Base-by-base conservation (phyloP, 2,888 invertebrate genomes). In the Stenichneumon culpator region DNA sequence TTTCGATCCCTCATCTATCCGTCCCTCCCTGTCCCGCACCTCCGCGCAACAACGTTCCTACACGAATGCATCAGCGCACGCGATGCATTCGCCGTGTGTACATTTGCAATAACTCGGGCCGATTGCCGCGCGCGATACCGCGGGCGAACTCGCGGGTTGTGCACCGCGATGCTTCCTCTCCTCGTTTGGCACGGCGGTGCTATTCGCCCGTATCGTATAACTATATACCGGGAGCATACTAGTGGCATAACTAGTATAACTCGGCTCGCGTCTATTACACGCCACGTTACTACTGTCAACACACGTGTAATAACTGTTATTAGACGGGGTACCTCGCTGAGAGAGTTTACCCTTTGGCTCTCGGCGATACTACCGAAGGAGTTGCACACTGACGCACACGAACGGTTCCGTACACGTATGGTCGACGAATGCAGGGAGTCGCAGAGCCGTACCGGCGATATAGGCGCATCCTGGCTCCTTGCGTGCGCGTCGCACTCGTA, bases 281-380 rank as follows among this genome's bases (percentile, higher is more conserved):
- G 90, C 88, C 89, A 82, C 89, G 91, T 91, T 92, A 93, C 91
- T 89, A 91, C 90, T 91, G 92, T 92, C 92, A 93, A 93, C 91
- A 92, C 88, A 87, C 87, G 87, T 88, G 88, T 92, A 92, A 93
- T 93, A 92, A 92, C 92, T 87, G 91, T 92, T 93, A 92, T 93
- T 92, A 91, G 90, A 89, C 89, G 89, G 32, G 88, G 88, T 79
- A 86, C 80, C 80, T 68, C 78, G 84, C 79, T 11, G 44, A 77
- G 68, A 80, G 68, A 87, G 77, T 87, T 87, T 81, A 87, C 87
- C 87, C 87, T 87, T 84, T 82, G 84, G 85, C 82, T 86, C 80
- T 73, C 68, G 69, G 52, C 77, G 50, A 84, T 84, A 69, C 79
- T 68, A 69, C 79, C 65, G 57, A 72, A 81, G 83, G 74, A 74